Evolutionary conservation across 2,888 invertebrate genomes (phyloP).

Genomic region (Papilio gigon): DNA sequence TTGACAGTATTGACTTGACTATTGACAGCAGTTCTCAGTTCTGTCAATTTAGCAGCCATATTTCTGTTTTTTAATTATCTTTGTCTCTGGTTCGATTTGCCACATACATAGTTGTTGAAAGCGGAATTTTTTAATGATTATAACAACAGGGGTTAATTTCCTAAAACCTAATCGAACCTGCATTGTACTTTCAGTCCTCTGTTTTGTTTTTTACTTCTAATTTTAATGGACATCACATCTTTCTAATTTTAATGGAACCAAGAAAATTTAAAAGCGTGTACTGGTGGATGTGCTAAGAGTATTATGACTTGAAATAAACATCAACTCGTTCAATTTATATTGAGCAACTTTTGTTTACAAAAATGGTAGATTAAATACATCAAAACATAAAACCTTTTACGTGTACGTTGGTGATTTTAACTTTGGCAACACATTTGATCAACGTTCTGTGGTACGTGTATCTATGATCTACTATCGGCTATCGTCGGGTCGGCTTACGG

Average conservation of each 20-base stretch:
- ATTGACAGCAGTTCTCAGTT: slow-evolving; percentile 45
- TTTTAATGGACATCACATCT: not conserved
- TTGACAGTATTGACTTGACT: slow-evolving; percentile 67
- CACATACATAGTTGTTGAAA: not conserved
- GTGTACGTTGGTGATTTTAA: not conserved
- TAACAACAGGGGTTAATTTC: not conserved
- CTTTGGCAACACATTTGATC: not conserved
- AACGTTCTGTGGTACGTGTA: not conserved
- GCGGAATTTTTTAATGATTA: not conserved
- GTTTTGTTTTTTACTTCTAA: not conserved
- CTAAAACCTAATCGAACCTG: not conserved
- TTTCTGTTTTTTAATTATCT: slow-evolving; percentile 17
- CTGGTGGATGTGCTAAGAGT: not conserved
- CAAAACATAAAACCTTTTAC: no score
- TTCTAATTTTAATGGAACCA: not conserved
- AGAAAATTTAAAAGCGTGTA: not conserved
- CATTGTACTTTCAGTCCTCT: not conserved
- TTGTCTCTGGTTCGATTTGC: not conserved
- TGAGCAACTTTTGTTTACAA: no score
- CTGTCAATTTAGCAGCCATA: slow-evolving; percentile 45
- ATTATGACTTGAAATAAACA: no score
- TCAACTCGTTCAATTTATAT: no score
- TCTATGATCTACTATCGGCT: slow-evolving; percentile 4
- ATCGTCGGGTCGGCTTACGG: slow-evolving; percentile 30
- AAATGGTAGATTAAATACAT: no score